A percentile compares a stretch with the other conserved stretches of the same genome.
These are phyloP conservation scores for Porites rus DNA, from an alignment of 92 coral and sea anemone genomes.

Conservation along the genomic window DNA sequence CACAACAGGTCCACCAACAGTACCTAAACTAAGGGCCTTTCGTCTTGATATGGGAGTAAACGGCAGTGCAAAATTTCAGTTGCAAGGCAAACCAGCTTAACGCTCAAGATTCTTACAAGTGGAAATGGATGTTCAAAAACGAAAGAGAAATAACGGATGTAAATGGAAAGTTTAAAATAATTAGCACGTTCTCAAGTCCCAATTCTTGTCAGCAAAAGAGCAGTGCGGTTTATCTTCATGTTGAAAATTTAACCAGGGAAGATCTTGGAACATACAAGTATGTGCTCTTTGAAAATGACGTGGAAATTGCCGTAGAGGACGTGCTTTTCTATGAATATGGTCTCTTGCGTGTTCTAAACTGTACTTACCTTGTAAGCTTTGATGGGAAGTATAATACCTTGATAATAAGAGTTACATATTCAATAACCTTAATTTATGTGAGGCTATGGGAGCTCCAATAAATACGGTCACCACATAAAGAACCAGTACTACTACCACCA, in stretches of 20 bases:
- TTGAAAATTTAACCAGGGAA: neutral
- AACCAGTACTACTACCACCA: too few species aligned
- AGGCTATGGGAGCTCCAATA: too few species aligned
- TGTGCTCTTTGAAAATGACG: neutral
- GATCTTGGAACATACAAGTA: slow-evolving; percentile 9
- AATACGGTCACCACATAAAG: too few species aligned
- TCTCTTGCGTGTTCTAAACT: neutral
- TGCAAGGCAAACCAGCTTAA: neutral
- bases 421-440: too few species aligned
- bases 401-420: too few species aligned
- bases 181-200: neutral
- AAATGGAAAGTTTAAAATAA: neutral
- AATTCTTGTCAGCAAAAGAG: neutral
- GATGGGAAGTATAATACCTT: too few species aligned
- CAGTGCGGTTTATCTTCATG: neutral
- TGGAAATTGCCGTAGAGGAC: neutral
- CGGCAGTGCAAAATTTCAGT: neutral
- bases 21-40: neutral
- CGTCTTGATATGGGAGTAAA: neutral
- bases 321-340: neutral
- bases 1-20: neutral
- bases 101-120: neutral
- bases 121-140: neutral
- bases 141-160: neutral
- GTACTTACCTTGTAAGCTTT: too few species aligned